Percentiles rank a stretch among this genome's conserved stretches.
phyloP scores from a whole-genome alignment of 2,888 invertebrate genomes.

The Phytoseiulus persimilis region DNA sequence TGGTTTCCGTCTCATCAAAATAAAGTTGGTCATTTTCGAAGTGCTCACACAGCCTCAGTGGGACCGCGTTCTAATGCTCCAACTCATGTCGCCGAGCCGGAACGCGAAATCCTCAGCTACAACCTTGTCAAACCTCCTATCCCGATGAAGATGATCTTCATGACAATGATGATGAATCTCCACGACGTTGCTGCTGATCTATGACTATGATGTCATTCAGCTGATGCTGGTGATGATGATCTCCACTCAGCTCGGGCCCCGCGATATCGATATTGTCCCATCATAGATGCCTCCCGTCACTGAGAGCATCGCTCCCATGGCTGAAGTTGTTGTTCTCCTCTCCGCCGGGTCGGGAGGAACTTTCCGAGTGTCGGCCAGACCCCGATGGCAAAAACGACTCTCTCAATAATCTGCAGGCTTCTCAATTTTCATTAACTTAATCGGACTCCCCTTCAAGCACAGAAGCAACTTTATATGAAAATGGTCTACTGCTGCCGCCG shows the following conservation, averaged over 20 bases:
- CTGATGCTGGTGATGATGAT: not conserved
- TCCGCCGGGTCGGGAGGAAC: not conserved
- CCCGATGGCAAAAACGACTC: not conserved
- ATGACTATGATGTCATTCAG: not conserved
- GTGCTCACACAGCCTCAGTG: not conserved
- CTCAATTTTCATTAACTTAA: conserved; percentile 5
- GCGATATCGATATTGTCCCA: not conserved
- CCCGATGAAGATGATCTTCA: not conserved
- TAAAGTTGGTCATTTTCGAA: not conserved
- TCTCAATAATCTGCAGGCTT: conserved; percentile 5
- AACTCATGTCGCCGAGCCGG: not conserved
- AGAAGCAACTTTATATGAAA: conserved; percentile 5
- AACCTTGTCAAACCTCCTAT: not conserved
- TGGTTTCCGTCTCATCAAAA: not conserved
- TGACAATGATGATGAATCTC: not conserved
- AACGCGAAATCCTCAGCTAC: not conserved
- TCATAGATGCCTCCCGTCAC: not conserved
- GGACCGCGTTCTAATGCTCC: not conserved
- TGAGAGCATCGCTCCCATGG: not conserved
- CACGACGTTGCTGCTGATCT: no score
- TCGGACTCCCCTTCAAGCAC: conserved; percentile 5
- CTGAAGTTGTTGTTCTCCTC: not conserved
- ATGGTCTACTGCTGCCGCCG: not conserved
- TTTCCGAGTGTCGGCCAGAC: not conserved
- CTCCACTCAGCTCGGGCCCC: not conserved